Evolutionary conservation across 1,140 invertebrate species (phyloP), one percentile per base, ranked within the genome.

Genomic region (Eciton burchellii): DNA sequence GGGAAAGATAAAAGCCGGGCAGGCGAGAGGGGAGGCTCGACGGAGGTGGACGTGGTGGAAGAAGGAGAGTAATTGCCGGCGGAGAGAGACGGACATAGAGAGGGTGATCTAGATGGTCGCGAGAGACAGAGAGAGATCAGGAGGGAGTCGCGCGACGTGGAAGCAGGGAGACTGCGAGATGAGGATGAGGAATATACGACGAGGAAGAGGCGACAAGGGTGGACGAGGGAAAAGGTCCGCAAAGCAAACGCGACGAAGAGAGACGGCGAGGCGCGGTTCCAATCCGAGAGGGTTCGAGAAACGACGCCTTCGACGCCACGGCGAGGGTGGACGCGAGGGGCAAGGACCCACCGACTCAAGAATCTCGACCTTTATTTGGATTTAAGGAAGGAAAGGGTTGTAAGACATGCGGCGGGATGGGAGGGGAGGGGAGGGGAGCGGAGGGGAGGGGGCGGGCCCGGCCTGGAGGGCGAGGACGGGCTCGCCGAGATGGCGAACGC

Each of bases 371-470:
- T 92, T 93, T 92, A 91, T 91, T 93, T 88, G 88, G 89, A 91
- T 92, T 93, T 91, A 90, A 94, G 92, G 91, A 88, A 91, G 90
- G 90, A 93, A 94, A 93, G 92, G 92, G 92, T 94, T 93, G 92
- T 85, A 81, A 84, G 87, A 87, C 83, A 81, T 81, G 86, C 84
- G 60, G 71, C 57, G 65, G 11, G 59, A 9, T n/a, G 84, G 26
- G 12, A 3, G 19, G 35, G 19, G 19, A 26, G 16, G 11, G 16
- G 66, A 21, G 1, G 63, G 49, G 84, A 71, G 24, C 62, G 60
- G 41, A n/a, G 16, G 47, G 70, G 65, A n/a, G 63, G 52, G 84
- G 65, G 24, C 63, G 54, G 41, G 21, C 14, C 35, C 60, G 66
- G 60, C 65, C 62, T 57, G 72, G 14, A 9, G 79, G 65, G 26